phyloP scores from a whole-genome alignment of 2,797 vertebrate genomes.

The Eulemur mongoz region DNA sequence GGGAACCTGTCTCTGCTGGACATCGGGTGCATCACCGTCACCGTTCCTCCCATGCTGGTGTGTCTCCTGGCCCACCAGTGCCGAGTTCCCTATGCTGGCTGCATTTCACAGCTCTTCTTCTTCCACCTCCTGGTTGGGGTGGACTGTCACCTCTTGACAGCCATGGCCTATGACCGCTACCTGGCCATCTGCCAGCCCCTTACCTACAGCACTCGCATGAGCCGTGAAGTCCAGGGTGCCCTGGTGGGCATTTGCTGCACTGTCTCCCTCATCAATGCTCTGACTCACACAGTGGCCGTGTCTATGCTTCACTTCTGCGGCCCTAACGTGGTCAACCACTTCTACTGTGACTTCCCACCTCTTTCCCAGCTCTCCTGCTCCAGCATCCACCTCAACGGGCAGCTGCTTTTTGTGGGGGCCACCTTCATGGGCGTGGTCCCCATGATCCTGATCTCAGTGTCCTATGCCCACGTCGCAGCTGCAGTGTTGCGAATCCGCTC shows the following conservation, averaged over 20 bases:
- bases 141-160: constrained; percentile 59
- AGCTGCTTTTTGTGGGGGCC: constrained; percentile 1
- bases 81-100: constrained; percentile 43
- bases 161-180: constrained; percentile 58
- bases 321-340: constrained; percentile 41
- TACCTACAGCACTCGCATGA: constrained; percentile 52
- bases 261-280: background rate
- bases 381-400: background rate
- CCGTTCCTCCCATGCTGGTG: background rate
- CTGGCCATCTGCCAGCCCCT: constrained; percentile 62
- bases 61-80: constrained; percentile 22
- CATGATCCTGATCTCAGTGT: constrained; percentile 25
- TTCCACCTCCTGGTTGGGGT: constrained; percentile 52
- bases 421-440: constrained; percentile 13
- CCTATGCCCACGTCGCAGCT: background rate
- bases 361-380: constrained; percentile 53
- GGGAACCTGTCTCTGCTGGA: constrained; percentile 27
- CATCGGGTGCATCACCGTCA: background rate
- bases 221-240: background rate
- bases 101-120: constrained; percentile 66
- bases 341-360: constrained; percentile 52
- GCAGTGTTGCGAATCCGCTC: background rate
- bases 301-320: constrained; percentile 47
- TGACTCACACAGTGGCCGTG: constrained; percentile 13
- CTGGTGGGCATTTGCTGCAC: background rate